These are phyloP conservation scores for Kryptolebias marmoratus DNA, from an alignment of 2,113 vertebrate species.

Conservation along the genomic window DNA sequence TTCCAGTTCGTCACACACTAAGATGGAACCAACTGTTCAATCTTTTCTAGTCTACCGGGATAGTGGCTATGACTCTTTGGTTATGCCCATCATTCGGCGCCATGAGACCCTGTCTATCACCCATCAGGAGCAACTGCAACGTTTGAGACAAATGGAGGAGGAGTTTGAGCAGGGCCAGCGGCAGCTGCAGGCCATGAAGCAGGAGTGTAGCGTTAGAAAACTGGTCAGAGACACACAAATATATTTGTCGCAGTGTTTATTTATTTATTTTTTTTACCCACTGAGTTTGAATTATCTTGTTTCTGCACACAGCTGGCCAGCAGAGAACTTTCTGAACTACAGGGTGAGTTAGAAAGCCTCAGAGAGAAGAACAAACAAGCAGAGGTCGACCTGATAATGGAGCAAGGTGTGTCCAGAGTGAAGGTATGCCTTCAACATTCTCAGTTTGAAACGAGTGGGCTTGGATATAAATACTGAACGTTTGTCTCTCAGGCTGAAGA, in stretches of 20 bases:
- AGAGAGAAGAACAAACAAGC: conserved; percentile 71
- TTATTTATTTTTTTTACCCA: neutral
- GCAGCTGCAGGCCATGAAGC: conserved; percentile 68
- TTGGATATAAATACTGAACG: neutral
- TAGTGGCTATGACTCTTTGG: conserved; percentile 49
- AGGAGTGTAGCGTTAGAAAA: conserved; percentile 72
- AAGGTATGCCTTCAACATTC: conserved; percentile 63
- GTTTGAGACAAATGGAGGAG: conserved; percentile 66
- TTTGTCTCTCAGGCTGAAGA: conserved; percentile 71
- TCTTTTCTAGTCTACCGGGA: conserved; percentile 55
- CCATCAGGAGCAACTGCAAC: conserved; percentile 74
- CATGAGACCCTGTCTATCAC: conserved; percentile 73
- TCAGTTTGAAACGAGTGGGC: neutral
- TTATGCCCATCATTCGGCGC: conserved; percentile 74
- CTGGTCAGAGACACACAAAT: conserved; percentile 51
- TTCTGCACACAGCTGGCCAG: conserved; percentile 62
- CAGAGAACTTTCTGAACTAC: conserved; percentile 77
- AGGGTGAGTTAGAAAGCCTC: conserved; percentile 68
- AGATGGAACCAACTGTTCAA: neutral
- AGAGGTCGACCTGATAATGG: conserved; percentile 59
- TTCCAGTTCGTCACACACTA: neutral
- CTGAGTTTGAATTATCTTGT: neutral
- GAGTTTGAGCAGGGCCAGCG: conserved; percentile 69
- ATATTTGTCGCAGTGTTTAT: neutral
- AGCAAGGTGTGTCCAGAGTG: conserved; percentile 69